Evolutionary conservation across 2,888 invertebrate species (phyloP), one percentile per base, ranked within the genome.

Genomic region (Pseudococcus viburni): DNA sequence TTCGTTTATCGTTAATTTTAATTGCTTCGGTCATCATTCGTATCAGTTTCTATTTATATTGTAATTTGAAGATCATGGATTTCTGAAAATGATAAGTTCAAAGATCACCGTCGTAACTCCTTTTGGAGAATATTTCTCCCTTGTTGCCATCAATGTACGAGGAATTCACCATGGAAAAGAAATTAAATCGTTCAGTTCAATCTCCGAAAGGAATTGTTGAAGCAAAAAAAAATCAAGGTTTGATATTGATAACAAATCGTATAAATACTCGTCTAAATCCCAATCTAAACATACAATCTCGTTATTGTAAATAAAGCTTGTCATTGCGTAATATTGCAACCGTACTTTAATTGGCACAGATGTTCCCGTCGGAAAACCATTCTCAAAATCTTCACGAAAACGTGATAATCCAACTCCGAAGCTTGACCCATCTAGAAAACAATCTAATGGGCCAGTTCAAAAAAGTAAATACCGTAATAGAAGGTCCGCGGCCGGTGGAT

Each of bases 161-260:
- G 92, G 93, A 93, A 91, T 93, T 92, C 93, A 93, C 92, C 90
- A 96, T 96, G 96, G 96, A 95, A 93, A 95, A 95, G 92, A 96
- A 96, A 93, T 93, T 93, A 92, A 94, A 48, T 51, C 88, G 88
- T 55, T 22, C 85, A 26, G 51, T 26, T 84, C 85, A 68, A 46
- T 7, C 73, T 77, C 73, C 85, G 33, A 88, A 88, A 77, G 88
- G 88, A 64, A 84, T 42, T 85, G 88, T 84, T 88, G 88, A 88
- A 17, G 17, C 73, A 8, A 88, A 88, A 15, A 88, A 88, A 73
- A 85, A 26, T 88, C 88, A 88, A 88, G 88, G 88, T 88, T 59
- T 39, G 46, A 42, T 39, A 73, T 80, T 39, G 46, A 64, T 22
- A 64, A 11, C 22, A 0, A n/a, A n/a, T 26, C 33, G 2, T 39